Evolutionary conservation across 1,140 invertebrate genomes (phyloP), one percentile per base, ranked within the genome.

Genomic region (Artemia franciscana): DNA sequence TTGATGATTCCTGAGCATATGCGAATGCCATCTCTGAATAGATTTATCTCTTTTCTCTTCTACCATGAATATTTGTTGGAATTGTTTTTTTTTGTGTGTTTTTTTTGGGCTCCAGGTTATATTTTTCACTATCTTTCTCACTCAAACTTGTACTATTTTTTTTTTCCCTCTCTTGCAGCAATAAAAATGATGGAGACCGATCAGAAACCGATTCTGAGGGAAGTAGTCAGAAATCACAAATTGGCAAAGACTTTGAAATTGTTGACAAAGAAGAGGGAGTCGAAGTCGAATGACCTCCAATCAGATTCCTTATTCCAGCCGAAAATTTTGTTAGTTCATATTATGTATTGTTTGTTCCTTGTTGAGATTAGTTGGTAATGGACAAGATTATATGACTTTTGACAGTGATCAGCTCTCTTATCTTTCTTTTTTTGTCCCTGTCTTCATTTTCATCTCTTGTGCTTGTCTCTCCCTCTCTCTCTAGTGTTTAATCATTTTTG

Each of bases 181-280:
- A 3, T 51, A 51, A 18, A 18, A 18, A 12, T 51, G 39, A 51
- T 1, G 39, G 39, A 51, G 83, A 86, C 69, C 77, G 78, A n/a
- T 67, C 79, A 0, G 80, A 81, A 65, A 80, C 78, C 4, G 82
- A 83, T 67, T 82, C 80, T 1, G 81, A 82, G 69, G 60, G 61
- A 59, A 77, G 78, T 60, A 82, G 81, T 68, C 81, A 82, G 67
- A 79, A 83, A 58, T 86, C 84, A 9, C 84, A 84, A 67, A 85
- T 83, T 0, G 84, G 82, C 57, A 78, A 82, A 68, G 85, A 88
- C 76, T 88, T 87, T 71, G 85, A 86, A 73, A 85, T 88, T 67
- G 78, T 84, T 4, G 80, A 82, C 60, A 73, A 78, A 51, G 78
- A 77, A 7, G 81, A 83, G 9, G 21, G 12, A 60, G n/a, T n/a